Conservation (phyloP, 2,797 vertebrate species). For the Cynopterus sphinx region DNA sequence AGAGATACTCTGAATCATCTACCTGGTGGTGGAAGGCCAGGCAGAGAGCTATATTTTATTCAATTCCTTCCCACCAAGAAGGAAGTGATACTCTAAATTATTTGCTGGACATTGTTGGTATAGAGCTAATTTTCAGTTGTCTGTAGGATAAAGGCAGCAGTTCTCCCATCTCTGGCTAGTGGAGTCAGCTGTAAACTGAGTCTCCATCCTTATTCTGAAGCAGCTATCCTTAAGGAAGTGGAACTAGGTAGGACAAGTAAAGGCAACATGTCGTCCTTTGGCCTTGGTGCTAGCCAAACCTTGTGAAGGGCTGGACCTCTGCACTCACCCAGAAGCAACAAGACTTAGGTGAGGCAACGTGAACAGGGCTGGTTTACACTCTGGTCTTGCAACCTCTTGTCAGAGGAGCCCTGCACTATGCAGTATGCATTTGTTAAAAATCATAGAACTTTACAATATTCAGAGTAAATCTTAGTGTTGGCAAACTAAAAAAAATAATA, state of each 20-base stretch:
- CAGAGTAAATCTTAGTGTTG: background rate
- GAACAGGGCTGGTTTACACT: background rate
- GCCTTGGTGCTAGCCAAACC: background rate
- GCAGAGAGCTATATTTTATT: background rate
- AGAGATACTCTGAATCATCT: background rate
- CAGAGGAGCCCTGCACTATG: background rate
- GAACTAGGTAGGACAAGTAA: background rate
- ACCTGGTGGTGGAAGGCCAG: background rate
- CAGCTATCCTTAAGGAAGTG: background rate
- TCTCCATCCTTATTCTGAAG: background rate
- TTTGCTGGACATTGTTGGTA: too few relatives aligned
- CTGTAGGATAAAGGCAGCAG: background rate
- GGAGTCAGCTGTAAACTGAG: too few relatives aligned
- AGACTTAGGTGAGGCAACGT: background rate
- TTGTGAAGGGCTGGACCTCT: too few relatives aligned
- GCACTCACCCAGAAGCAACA: background rate
- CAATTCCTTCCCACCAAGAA: background rate
- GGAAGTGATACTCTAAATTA: background rate
- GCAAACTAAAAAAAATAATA: too few relatives aligned
- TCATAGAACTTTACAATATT: too few relatives aligned
- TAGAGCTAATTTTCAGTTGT: background rate
- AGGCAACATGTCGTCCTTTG: background rate
- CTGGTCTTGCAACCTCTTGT: background rate
- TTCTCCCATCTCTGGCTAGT: background rate
- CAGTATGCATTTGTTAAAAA: background rate